Percentiles rank a stretch among this genome's conserved stretches.
Conservation (phyloP, 2,888 invertebrate species). For the Eulithis prunata region DNA sequence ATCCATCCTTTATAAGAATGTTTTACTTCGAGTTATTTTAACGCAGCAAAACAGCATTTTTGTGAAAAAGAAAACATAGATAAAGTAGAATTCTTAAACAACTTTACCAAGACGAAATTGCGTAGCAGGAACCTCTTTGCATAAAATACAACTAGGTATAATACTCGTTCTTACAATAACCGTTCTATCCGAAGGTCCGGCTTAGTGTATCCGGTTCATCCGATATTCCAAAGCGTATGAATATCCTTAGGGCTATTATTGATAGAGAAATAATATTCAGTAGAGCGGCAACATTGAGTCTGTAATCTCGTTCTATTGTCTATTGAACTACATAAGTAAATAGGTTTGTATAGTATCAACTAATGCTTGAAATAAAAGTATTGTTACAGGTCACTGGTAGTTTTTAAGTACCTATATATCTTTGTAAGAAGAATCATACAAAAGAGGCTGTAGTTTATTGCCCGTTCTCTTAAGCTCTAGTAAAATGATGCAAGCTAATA, state of each 20-base stretch:
- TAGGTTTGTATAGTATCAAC: neutral
- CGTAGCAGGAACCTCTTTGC: conserved; percentile 13
- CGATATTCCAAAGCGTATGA: conserved; percentile 11
- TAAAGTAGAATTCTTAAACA: neutral
- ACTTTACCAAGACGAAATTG: neutral
- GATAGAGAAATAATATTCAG: conserved; percentile 8
- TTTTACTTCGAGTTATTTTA: too few species aligned
- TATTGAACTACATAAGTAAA: too few species aligned
- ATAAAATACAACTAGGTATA: conserved; percentile 9
- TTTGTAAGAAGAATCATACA: too few species aligned
- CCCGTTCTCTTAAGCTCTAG: too few species aligned
- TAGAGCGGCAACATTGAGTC: conserved; percentile 1
- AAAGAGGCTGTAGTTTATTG: too few species aligned
- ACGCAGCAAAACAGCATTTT: too few species aligned
- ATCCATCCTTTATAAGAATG: too few species aligned
- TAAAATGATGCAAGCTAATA: too few species aligned
- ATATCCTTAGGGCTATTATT: conserved; percentile 6
- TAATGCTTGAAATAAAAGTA: too few species aligned
- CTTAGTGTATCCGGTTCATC: conserved; percentile 4
- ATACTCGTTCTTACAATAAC: conserved; percentile 2
- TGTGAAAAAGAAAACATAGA: too few species aligned
- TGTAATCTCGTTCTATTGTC: neutral
- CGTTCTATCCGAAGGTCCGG: conserved; percentile 6
- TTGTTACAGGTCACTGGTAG: too few species aligned
- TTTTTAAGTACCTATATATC: too few species aligned